phyloP scores from a whole-genome alignment of 2,888 invertebrate genomes.

The Cotesia congregata region DNA sequence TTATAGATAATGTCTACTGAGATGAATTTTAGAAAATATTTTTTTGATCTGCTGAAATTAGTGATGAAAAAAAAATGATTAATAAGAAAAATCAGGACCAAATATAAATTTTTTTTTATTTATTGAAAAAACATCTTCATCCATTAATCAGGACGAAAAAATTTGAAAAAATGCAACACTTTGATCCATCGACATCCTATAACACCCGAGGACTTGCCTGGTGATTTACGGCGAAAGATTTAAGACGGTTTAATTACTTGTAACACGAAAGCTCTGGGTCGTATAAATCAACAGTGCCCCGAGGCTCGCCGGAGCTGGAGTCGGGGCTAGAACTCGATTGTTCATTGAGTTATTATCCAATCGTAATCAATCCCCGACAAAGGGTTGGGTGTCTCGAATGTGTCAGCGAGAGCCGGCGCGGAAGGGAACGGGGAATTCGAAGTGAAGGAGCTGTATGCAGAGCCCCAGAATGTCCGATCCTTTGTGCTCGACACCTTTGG shows the following conservation, averaged over 20 bases:
- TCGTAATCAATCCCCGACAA: background rate
- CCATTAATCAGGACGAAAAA: too few relatives aligned
- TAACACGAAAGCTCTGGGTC: background rate
- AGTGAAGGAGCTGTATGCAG: constrained; percentile 24
- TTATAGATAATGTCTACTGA: constrained; percentile 44
- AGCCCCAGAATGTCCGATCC: background rate
- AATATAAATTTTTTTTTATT: too few relatives aligned
- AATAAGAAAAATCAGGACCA: too few relatives aligned
- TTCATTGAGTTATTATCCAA: background rate
- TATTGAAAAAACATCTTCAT: too few relatives aligned
- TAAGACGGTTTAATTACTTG: background rate
- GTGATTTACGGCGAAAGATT: background rate
- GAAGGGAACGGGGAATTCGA: background rate
- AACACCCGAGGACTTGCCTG: too few relatives aligned
- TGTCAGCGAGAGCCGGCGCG: background rate
- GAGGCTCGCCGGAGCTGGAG: background rate
- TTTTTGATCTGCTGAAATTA: background rate
- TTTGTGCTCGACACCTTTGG: constrained; percentile 39
- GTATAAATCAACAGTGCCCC: background rate
- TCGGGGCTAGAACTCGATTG: background rate
- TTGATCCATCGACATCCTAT: too few relatives aligned
- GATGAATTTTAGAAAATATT: background rate
- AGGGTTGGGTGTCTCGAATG: background rate
- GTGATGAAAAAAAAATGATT: background rate
- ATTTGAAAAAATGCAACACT: too few relatives aligned